Percentiles rank a stretch among this genome's conserved stretches.
Evolutionary conservation across 2,888 invertebrate genomes (phyloP).

Genomic region (Cactoblastis cactorum): DNA sequence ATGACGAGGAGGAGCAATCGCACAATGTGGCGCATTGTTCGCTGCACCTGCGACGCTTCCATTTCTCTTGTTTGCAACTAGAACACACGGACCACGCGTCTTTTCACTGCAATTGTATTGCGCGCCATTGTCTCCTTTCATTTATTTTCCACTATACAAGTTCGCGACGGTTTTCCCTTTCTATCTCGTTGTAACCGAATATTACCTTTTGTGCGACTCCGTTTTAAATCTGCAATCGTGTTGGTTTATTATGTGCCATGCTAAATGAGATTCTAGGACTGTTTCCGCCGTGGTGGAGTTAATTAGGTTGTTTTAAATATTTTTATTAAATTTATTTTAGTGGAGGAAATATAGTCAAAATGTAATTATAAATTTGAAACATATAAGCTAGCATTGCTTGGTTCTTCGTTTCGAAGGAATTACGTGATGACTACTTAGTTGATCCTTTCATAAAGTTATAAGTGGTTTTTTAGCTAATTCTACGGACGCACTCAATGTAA

Average conservation of each 20-base stretch:
- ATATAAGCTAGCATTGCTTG: no score
- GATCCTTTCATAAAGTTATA: no score
- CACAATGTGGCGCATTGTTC: conserved; percentile 55
- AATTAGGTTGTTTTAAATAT: background rate
- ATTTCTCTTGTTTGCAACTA: conserved; percentile 66
- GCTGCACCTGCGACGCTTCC: conserved; percentile 58
- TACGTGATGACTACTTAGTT: no score
- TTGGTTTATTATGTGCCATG: conserved; percentile 2
- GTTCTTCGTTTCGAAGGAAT: no score
- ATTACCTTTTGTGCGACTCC: conserved; percentile 23
- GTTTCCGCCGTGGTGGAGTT: background rate
- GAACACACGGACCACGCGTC: conserved; percentile 64
- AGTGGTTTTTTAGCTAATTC: no score
- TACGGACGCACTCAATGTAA: no score
- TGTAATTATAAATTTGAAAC: no score
- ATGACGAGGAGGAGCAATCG: conserved; percentile 38
- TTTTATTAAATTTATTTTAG: no score
- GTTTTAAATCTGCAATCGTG: conserved; percentile 2
- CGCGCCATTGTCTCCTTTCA: conserved; percentile 65
- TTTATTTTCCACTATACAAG: conserved; percentile 54
- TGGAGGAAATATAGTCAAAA: no score
- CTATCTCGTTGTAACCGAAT: conserved; percentile 39
- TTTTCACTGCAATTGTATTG: conserved; percentile 74
- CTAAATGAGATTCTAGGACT: background rate
- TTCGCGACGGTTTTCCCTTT: conserved; percentile 52